phyloP scores from a whole-genome alignment of 2,113 vertebrate species.

The Danio rerio region DNA sequence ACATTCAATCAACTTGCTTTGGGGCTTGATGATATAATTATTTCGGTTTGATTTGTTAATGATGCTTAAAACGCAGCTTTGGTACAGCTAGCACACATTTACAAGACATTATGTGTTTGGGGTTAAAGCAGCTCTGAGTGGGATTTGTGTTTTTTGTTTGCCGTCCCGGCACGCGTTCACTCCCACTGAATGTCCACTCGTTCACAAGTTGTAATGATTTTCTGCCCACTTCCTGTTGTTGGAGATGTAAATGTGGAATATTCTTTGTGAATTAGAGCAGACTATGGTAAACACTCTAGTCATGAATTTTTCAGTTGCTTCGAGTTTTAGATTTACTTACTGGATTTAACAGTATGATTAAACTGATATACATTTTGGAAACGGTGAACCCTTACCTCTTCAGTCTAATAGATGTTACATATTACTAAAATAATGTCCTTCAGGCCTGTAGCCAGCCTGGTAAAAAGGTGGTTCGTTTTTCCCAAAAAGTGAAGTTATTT shows the following conservation, averaged over 20 bases:
- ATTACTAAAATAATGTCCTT: too few relatives aligned
- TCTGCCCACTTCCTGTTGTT: neutral
- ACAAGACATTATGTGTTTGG: neutral
- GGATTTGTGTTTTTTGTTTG: neutral
- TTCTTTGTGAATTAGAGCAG: neutral
- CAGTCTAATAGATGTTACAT: too few relatives aligned
- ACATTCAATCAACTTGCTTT: neutral
- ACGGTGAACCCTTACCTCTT: too few relatives aligned
- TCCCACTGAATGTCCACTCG: neutral
- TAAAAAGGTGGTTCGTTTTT: too few relatives aligned
- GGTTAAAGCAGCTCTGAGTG: neutral
- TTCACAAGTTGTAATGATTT: neutral
- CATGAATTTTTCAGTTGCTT: too few relatives aligned
- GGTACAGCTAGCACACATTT: neutral
- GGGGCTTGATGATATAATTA: slow-evolving; percentile 1
- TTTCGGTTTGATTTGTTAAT: slow-evolving; percentile 20
- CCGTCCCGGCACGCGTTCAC: neutral
- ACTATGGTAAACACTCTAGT: neutral
- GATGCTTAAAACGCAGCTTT: neutral
- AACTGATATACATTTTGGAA: too few relatives aligned
- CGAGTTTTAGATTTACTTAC: too few relatives aligned
- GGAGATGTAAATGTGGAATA: neutral
- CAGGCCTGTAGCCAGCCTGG: too few relatives aligned
- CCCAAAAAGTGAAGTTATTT: too few relatives aligned
- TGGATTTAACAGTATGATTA: too few relatives aligned